Evolutionary conservation across 2,113 vertebrate species (phyloP), one percentile per base, ranked within the genome.

Genomic region (Ctenomys sociabilis): DNA sequence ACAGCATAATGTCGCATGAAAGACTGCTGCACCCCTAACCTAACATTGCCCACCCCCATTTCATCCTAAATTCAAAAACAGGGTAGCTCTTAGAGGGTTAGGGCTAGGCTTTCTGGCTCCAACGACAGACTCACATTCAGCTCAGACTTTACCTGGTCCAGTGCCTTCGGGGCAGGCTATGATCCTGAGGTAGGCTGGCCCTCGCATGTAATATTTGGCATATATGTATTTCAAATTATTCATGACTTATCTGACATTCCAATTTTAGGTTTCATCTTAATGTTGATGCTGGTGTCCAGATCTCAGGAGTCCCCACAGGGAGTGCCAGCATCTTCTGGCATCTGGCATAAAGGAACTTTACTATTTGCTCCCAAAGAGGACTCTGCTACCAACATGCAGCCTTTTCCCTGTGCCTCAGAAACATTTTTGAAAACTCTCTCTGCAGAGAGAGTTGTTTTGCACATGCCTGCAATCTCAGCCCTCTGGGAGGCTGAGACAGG

Each of bases 251-350:
- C 35, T 95, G 70, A 85, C 52, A 52, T 85, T 90, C 90, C 84
- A 22, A 91, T 85, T 85, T 84, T 88, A 86, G n/a, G 54, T 93
- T 94, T 91, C 28, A 45, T 57, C 37, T 93, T 17, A 26, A 61
- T 63, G 45, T 68, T 84, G 54, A 63, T 82, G 40, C 45, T 43
- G 24, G 37, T 43, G 80, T 68, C 70, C 40, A 35, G 0, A 0
- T 66, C 95, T 84, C 85, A 68, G 73, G 26, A 66, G 40, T 7
- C 22, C 21, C 22, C 88, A 32, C 45, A 83, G 72, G 30, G 52
- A 90, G 22, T 75, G 19, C 17, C 17, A 22, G 30, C 26, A 4
- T 11, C 26, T 61, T 63, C 43, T 54, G 70, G 35, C 80, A 52
- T 0, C 26, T 52, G 8, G 4, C 45, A 30, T 30, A 35, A 88